These are phyloP conservation scores for Aphelenchoides avenae DNA, from an alignment of 1,140 invertebrate species.

Conservation along the genomic window DNA sequence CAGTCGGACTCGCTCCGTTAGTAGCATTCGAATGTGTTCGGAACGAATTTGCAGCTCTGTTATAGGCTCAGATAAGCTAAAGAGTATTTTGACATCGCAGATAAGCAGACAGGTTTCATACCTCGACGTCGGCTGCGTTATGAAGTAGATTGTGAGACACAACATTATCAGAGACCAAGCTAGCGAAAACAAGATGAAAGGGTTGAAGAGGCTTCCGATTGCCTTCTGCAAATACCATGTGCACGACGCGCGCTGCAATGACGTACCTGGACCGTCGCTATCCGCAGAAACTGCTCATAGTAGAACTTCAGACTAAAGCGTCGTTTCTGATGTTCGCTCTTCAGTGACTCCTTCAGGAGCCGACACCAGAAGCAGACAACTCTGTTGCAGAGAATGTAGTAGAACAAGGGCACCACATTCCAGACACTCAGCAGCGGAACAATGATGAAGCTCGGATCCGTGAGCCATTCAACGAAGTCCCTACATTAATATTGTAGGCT, in stretches of 20 bases:
- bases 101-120: conserved; percentile 45
- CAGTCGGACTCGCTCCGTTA: conserved; percentile 36
- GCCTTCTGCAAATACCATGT: conserved; percentile 42
- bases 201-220: conserved; percentile 50
- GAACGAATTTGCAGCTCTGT: conserved; percentile 41
- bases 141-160: conserved; percentile 52
- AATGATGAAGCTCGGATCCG: conserved; percentile 37
- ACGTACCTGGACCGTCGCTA: conserved; percentile 43
- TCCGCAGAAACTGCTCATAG: conserved; percentile 52
- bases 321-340: conserved; percentile 40
- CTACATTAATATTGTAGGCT: no score
- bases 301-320: conserved; percentile 50
- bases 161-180: conserved; percentile 49
- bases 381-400: conserved; percentile 48
- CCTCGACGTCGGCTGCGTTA: conserved; percentile 47
- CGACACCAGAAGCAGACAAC: conserved; percentile 50
- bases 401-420: conserved; percentile 50
- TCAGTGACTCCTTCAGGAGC: conserved; percentile 35
- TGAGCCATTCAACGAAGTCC: conserved; percentile 39
- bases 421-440: conserved; percentile 47
- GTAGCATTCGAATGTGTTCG: conserved; percentile 16
- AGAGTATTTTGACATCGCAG: conserved; percentile 12
- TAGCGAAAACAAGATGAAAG: conserved; percentile 47
- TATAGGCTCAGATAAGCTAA: conserved; percentile 42
- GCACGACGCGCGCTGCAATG: neutral